A percentile compares a stretch with the other conserved stretches of the same genome.
Conservation (phyloP, 1,140 invertebrate genomes). For the Drosophila lowei region DNA sequence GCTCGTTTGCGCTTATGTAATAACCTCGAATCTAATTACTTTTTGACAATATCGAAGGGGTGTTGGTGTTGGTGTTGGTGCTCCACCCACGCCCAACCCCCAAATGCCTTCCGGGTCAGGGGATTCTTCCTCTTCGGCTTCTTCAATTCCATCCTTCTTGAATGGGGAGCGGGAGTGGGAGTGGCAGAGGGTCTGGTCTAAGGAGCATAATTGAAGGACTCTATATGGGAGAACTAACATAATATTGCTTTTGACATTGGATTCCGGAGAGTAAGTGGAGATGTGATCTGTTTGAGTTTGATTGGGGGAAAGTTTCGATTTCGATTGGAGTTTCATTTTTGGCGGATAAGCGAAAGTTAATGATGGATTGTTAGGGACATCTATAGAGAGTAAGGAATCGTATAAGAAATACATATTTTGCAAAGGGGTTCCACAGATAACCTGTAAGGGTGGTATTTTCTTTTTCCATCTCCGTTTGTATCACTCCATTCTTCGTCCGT, state of each 20-base stretch:
- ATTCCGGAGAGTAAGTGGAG: slow-evolving; percentile 2
- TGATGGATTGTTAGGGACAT: neutral
- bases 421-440: neutral
- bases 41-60: slow-evolving; percentile 66
- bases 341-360: too few species aligned
- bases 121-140: neutral
- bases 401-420: too few species aligned
- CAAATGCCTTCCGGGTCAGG: slow-evolving; percentile 13
- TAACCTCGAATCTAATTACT: slow-evolving; percentile 79
- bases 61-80: neutral
- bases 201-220: slow-evolving; percentile 44
- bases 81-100: slow-evolving; percentile 5
- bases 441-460: neutral
- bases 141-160: slow-evolving; percentile 25
- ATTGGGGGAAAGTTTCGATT: slow-evolving; percentile 11
- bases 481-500: neutral
- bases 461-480: too few species aligned
- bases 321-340: slow-evolving; percentile 8
- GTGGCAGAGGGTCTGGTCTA: neutral
- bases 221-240: slow-evolving; percentile 35
- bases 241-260: slow-evolving; percentile 41
- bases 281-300: neutral
- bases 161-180: neutral
- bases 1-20: slow-evolving; percentile 74
- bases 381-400: neutral